Percentiles rank a stretch among this genome's conserved stretches.
These are phyloP conservation scores for Onychomys arenicola DNA, from an alignment of 2,797 vertebrate genomes.

Conservation along the genomic window DNA sequence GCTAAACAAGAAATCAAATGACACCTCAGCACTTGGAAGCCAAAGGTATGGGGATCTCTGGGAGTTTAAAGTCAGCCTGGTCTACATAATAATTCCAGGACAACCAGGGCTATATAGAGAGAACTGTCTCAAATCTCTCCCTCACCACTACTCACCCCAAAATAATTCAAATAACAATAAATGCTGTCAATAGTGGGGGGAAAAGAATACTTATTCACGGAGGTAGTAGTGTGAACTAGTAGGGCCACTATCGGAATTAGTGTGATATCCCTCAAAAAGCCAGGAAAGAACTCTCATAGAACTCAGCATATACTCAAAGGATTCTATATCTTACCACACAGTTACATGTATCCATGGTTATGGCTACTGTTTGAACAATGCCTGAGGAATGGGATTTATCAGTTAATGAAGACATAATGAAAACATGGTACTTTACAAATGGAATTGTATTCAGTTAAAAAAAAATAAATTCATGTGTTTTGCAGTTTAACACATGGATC, in stretches of 20 bases:
- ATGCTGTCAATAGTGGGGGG: not conserved
- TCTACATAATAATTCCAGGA: not conserved
- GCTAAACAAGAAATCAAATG: not conserved
- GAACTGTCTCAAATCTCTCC: not conserved
- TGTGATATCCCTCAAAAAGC: not conserved
- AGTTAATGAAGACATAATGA: not conserved
- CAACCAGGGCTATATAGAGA: not conserved
- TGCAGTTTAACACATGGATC: not conserved
- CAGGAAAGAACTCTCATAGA: not conserved
- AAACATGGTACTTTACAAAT: not conserved
- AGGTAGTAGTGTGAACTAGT: no score
- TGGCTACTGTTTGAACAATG: not conserved
- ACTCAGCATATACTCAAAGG: not conserved
- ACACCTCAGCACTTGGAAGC: not conserved
- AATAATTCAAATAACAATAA: not conserved
- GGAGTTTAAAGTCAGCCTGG: not conserved
- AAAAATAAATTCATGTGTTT: not conserved
- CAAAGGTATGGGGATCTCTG: not conserved
- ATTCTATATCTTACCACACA: not conserved
- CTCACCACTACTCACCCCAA: no score
- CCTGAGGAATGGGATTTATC: not conserved
- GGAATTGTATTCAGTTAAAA: not conserved
- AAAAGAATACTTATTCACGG: not conserved
- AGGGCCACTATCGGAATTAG: not conserved
- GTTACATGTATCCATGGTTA: not conserved